Evolutionary conservation across 1,140 invertebrate species (phyloP).

Genomic region (Microplitis mediator): DNA sequence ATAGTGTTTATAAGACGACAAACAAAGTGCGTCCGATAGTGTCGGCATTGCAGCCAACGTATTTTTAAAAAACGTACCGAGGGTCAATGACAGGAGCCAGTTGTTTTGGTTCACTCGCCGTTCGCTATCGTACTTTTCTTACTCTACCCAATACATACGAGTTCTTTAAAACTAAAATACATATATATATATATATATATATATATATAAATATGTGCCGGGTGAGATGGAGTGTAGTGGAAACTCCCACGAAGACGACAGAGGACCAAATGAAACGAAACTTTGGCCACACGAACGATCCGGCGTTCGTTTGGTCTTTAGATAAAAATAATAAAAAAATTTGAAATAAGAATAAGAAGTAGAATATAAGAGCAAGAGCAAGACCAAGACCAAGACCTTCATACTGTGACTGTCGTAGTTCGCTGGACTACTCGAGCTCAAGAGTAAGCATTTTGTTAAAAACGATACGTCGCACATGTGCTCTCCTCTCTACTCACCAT

Average conservation of each 20-base stretch:
- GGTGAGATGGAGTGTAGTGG: too few relatives aligned
- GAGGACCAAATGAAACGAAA: background rate
- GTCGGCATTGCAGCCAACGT: background rate
- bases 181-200: too few relatives aligned
- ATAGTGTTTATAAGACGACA: too few relatives aligned
- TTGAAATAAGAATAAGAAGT: conserved; percentile 8
- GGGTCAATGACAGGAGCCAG: conserved; percentile 6
- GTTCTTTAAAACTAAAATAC: too few relatives aligned
- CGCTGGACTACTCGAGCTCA: conserved; percentile 21
- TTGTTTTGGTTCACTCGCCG: background rate
- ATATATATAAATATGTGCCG: too few relatives aligned
- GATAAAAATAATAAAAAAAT: conserved; percentile 2
- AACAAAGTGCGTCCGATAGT: too few relatives aligned
- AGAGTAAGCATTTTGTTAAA: background rate
- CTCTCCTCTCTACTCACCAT: conserved; percentile 27
- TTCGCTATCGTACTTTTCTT: background rate
- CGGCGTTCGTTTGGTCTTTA: too few relatives aligned
- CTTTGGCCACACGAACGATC: too few relatives aligned
- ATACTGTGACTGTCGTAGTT: background rate
- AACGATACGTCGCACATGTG: conserved; percentile 38
- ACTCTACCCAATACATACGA: background rate
- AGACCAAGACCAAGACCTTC: background rate
- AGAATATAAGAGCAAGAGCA: conserved; percentile 6
- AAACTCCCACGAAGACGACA: conserved; percentile 36
- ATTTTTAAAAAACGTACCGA: background rate